Evolutionary conservation across 2,888 invertebrate species (phyloP), one percentile per base, ranked within the genome.

Genomic region (Temnothorax rugatulus): DNA sequence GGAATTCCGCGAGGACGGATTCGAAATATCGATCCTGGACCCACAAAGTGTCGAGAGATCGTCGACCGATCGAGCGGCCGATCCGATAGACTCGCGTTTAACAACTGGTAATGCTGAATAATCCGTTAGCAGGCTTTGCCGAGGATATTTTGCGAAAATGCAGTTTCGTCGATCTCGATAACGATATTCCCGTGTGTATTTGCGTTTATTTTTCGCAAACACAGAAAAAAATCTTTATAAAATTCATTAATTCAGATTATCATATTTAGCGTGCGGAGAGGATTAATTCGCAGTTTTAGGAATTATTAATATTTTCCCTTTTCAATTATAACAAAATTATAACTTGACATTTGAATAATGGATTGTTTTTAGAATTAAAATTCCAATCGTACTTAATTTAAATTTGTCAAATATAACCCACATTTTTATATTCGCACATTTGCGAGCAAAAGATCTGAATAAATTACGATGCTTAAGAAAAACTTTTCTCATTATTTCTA

Each of bases 1-100:
- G 71, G 69, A 79, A 84, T 84, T 74, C 63, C 84, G 64, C 71
- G 83, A 59, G 74, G 71, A 84, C 84, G 84, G 81, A 89, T 75
- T 83, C 50, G 84, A 86, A 89, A 89, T 86, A 88, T 86, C 88
- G 84, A 89, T 87, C 84, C 81, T 82, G 76, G 77, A 74, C 86
- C 86, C 82, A 75, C 73, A 87, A 88, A 86, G 61, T 84, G 77
- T 64, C 71, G 71, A 75, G 83, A 82, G 79, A 89, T 88, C 81
- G 83, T 64, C 82, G 84, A 84, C 34, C 44, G 73, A 84, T 77
- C 61, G 82, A 81, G 47, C 81, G 85, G 77, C 74, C 76, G 74
- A 86, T 73, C 64, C 77, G 34, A 50, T 76, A 83, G 85, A 88
- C 86, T 84, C 86, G 74, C 82, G 84, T 86, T 86, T 73, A 76